Evolutionary conservation across 2,113 vertebrate genomes (phyloP).

Genomic region (Gadus macrocephalus): DNA sequence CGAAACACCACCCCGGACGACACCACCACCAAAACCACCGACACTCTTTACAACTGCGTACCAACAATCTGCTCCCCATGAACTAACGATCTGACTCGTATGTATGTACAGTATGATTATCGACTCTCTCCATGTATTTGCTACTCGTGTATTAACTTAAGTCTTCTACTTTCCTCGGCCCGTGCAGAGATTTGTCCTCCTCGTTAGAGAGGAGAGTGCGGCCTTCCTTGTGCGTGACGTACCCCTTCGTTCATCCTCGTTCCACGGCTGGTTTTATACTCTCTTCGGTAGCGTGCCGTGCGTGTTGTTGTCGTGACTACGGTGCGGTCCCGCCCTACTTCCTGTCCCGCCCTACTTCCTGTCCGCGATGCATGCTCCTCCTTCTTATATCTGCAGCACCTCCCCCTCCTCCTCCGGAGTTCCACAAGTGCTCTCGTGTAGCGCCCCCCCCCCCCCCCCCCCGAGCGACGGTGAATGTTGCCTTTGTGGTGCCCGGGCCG

Average conservation of each 20-base stretch:
- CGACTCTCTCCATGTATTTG: background rate
- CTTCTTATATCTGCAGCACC: background rate
- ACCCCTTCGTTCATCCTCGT: background rate
- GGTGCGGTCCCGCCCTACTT: conserved; percentile 2
- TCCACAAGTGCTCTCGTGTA: conserved; percentile 61
- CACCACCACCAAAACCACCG: conserved; percentile 12
- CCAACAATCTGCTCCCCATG: conserved; percentile 47
- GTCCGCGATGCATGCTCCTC: background rate
- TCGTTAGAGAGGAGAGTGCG: background rate
- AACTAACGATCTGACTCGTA: background rate
- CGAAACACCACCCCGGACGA: background rate
- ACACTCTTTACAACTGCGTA: conserved; percentile 50
- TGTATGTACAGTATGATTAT: conserved; percentile 31
- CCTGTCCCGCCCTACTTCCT: background rate
- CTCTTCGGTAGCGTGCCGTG: conserved; percentile 32
- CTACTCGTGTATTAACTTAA: background rate
- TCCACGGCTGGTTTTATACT: conserved; percentile 11
- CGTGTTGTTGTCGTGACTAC: conserved; percentile 12
- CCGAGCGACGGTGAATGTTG: conserved; percentile 38
- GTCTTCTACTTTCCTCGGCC: background rate
- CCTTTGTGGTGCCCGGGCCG: conserved; percentile 15
- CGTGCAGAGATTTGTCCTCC: conserved; percentile 11
- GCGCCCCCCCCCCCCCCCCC: conserved; percentile 13
- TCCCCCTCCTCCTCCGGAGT: conserved; percentile 28
- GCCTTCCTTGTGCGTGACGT: conserved; percentile 8